These are phyloP conservation scores for Ophioderma brevispina DNA, from an alignment of 35 echinoderm and acorn worm species.

Conservation along the genomic window DNA sequence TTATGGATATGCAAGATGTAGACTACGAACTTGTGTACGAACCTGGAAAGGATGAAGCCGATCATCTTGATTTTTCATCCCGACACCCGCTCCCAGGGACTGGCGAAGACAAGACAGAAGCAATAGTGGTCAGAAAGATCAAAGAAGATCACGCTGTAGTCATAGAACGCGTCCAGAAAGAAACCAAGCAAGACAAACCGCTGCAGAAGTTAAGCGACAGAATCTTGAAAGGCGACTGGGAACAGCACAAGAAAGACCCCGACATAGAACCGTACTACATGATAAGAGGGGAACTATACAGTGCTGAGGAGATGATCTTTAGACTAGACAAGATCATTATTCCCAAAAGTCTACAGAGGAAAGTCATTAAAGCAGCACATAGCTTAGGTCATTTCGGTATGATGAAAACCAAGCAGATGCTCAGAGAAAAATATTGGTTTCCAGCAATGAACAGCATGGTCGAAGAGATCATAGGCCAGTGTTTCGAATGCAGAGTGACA, in stretches of 20 bases:
- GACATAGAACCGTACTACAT: constrained; percentile 58
- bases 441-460: constrained; percentile 28
- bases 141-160: constrained; percentile 50
- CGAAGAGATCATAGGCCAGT: constrained; percentile 38
- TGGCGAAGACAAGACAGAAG: constrained; percentile 64
- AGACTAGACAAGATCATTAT: constrained; percentile 36
- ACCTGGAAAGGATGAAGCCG: constrained; percentile 62
- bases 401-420: constrained; percentile 58
- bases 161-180: constrained; percentile 30
- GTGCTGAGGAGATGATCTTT: constrained; percentile 44
- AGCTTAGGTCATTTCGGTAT: constrained; percentile 68
- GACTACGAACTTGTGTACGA: constrained; percentile 76
- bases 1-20: constrained; percentile 74
- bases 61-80: constrained; percentile 54
- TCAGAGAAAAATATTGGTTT: constrained; percentile 59
- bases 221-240: constrained; percentile 38
- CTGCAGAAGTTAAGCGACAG: constrained; percentile 31
- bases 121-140: constrained; percentile 50
- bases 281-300: constrained; percentile 45
- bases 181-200: constrained; percentile 28
- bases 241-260: constrained; percentile 49
- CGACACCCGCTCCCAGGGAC: constrained; percentile 61
- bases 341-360: constrained; percentile 43
- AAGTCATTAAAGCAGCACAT: constrained; percentile 50
- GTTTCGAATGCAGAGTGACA: constrained; percentile 47